A percentile compares a stretch with the other conserved stretches of the same genome.
Conservation (phyloP, 2,888 invertebrate species). For the Copidosoma aretas region DNA sequence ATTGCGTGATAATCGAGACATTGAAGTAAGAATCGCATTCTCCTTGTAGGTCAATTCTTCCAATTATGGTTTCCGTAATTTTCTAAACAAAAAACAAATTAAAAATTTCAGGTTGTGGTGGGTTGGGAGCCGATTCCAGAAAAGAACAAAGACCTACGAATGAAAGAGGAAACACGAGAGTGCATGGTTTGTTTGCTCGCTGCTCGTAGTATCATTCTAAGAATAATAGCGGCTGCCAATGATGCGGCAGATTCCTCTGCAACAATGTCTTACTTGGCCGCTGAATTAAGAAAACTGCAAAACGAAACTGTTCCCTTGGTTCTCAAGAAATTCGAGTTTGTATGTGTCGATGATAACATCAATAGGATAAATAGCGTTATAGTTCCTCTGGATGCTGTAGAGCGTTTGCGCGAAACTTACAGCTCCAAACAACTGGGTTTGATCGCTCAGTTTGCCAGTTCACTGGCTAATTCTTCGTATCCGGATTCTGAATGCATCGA, state of each 20-base stretch:
- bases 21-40: constrained; percentile 49
- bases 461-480: constrained; percentile 49
- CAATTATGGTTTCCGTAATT: background rate
- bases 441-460: constrained; percentile 53
- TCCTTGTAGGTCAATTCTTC: background rate
- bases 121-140: constrained; percentile 56
- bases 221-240: constrained; percentile 53
- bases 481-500: constrained; percentile 54
- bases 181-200: constrained; percentile 56
- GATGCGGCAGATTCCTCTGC: constrained; percentile 49
- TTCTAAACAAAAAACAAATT: no score
- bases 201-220: constrained; percentile 54
- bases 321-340: constrained; percentile 48
- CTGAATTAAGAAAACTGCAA: constrained; percentile 50
- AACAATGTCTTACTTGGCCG: constrained; percentile 49
- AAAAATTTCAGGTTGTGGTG: constrained; percentile 52
- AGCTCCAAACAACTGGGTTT: constrained; percentile 56
- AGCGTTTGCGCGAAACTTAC: constrained; percentile 56
- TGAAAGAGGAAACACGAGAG: constrained; percentile 54
- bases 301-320: constrained; percentile 50
- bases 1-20: constrained; percentile 58
- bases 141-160: constrained; percentile 50
- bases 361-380: constrained; percentile 53
- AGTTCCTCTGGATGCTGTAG: constrained; percentile 58
- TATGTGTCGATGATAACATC: constrained; percentile 39